Conservation (phyloP, 2,888 invertebrate species). For the Cataglyphis altisquamis region DNA sequence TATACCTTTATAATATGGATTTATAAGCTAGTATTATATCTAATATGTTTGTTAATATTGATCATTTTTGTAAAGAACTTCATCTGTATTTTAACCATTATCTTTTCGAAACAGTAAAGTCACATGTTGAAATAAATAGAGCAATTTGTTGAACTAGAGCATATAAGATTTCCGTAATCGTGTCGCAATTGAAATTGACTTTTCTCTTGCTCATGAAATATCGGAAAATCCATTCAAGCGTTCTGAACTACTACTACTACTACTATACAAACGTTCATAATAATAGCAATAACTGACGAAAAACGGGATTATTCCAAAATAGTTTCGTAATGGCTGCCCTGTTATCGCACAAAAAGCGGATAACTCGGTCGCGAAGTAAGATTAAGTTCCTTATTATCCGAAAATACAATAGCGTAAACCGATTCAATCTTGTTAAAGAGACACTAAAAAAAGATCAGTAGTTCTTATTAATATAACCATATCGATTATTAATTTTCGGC, state of each 20-base stretch:
- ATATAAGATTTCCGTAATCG: neutral
- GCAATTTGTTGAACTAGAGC: neutral
- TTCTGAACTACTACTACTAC: neutral
- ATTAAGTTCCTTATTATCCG: neutral
- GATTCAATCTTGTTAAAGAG: neutral
- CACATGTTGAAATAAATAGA: neutral
- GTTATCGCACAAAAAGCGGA: neutral
- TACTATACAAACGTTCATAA: neutral
- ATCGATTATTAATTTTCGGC: neutral
- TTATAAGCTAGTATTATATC: neutral
- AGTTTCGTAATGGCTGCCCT: neutral
- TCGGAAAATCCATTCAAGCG: neutral
- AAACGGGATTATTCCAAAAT: neutral
- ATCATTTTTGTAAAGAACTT: neutral
- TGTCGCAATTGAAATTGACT: neutral
- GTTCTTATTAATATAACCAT: slow-evolving; percentile 16
- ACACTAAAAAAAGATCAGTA: neutral
- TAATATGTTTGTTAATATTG: neutral
- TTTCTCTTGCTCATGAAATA: neutral
- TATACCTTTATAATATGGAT: neutral
- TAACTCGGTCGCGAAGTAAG: neutral
- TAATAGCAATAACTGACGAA: neutral
- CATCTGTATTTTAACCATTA: neutral
- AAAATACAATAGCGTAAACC: neutral
- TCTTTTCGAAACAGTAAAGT: neutral